Evolutionary conservation across 2,888 invertebrate species (phyloP).

Genomic region (Drosophila nr. perissopoda): DNA sequence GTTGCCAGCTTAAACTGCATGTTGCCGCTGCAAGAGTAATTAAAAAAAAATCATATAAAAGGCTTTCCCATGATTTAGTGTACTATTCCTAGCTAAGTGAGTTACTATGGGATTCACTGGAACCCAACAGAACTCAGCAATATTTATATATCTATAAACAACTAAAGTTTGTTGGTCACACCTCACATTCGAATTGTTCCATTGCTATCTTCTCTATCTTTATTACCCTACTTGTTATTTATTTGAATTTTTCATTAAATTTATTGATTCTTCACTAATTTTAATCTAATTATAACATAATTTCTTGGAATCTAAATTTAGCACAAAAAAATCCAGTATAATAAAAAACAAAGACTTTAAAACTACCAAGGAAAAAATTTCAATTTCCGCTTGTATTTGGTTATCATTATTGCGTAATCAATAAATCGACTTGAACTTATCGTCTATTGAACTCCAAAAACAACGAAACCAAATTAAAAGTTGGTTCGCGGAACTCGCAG

Average conservation of each 20-base stretch:
- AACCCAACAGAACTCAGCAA: too few species aligned
- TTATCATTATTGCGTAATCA: background rate
- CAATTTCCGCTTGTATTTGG: background rate
- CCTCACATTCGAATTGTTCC: background rate
- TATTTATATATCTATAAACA: background rate
- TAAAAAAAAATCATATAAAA: background rate
- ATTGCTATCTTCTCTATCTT: conserved; percentile 1
- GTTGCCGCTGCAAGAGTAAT: conserved; percentile 22
- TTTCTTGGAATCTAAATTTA: background rate
- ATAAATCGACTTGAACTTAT: conserved; percentile 17
- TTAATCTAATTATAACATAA: conserved; percentile 18
- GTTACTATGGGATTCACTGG: background rate
- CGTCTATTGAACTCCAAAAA: conserved; percentile 29
- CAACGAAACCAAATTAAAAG: background rate
- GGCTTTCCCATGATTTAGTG: background rate
- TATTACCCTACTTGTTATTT: background rate
- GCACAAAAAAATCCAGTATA: conserved; percentile 3
- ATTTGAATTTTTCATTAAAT: background rate
- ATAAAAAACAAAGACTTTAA: conserved; percentile 30
- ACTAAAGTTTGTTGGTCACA: background rate
- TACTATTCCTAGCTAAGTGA: background rate
- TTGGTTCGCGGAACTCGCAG: background rate
- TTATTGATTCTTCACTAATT: conserved; percentile 3
- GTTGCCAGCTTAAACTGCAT: conserved; percentile 21
- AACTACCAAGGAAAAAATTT: background rate